Conservation (phyloP, 2,888 invertebrate genomes). For the Athalia cordata region DNA sequence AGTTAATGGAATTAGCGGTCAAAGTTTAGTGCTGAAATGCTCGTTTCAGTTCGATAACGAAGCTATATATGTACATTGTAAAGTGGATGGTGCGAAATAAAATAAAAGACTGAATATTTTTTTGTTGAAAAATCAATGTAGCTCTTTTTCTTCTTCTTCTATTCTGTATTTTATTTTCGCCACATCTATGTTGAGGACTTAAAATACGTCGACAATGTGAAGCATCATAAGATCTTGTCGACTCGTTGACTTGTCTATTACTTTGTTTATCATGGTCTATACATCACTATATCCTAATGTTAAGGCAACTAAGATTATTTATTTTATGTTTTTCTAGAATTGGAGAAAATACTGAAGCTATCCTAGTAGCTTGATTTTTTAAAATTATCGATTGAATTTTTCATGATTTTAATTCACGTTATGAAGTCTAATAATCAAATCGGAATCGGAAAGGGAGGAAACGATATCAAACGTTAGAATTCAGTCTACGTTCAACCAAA, state of each 20-base stretch:
- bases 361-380: constrained; percentile 36
- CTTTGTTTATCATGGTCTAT: neutral
- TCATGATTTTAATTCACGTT: constrained; percentile 19
- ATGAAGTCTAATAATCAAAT: constrained; percentile 6
- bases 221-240: neutral
- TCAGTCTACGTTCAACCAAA: neutral
- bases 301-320: constrained; percentile 13
- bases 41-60: constrained; percentile 18
- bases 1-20: constrained; percentile 19
- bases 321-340: constrained; percentile 54
- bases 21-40: constrained; percentile 5
- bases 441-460: neutral
- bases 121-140: constrained; percentile 16
- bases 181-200: neutral
- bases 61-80: constrained; percentile 31
- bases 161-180: neutral
- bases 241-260: neutral
- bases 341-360: constrained; percentile 55
- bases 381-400: constrained; percentile 16
- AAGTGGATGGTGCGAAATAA: constrained; percentile 35
- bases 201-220: neutral
- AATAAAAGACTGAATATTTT: constrained; percentile 40
- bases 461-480: neutral
- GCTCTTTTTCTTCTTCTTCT: constrained; percentile 9
- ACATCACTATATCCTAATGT: neutral